Base-by-base conservation (phyloP, 2,888 invertebrate species). In the Drosophila melanocephala region DNA sequence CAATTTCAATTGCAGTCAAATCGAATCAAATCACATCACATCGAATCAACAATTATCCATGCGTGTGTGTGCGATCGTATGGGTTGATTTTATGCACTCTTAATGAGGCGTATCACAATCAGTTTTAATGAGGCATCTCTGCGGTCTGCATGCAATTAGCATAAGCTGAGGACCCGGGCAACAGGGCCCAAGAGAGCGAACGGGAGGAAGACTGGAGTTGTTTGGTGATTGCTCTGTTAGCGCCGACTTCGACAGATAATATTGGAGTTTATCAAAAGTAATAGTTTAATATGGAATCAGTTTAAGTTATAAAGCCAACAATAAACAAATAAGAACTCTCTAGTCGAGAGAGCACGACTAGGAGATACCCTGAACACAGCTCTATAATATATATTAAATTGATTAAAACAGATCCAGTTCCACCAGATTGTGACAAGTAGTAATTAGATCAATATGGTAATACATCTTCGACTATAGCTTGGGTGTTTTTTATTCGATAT, bases 21-120 rank as follows among this genome's bases (percentile, higher is more conserved):
- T 74, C 65, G 51, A 57, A 64, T 63, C 65, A 72, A 81, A 79
- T 66, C 57, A 66, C 79, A 77, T 71, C 72, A 61, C 79, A 79
- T 71, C 71, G 67, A 76, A 78, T 84, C 80, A 79, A 73, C 83
- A 85, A 72, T 86, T 86, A 77, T 77, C 70, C 77, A 55, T 64
- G 60, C 55, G 64, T 53, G 50, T 37, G 50, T 53, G 52, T 26
- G 32, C 39, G 47, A 19, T 52, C 42, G 42, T 53, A 63, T 62
- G 55, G 37, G 65, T 66, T 61, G 61, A 58, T 68, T 42, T 58
- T 47, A 60, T 78, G 70, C 52, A 55, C 73, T 65, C 53, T 44
- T 81, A 84, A 86, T 86, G 84, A 77, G 89, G 81, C 87, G 81
- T 88, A 84, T 84, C 88, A 79, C 58, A 74, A 77, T 69, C 74